Percentiles rank a stretch among this genome's conserved stretches.
Evolutionary conservation across 2,113 vertebrate genomes (phyloP).

Genomic region (Poeciliopsis prolifica): DNA sequence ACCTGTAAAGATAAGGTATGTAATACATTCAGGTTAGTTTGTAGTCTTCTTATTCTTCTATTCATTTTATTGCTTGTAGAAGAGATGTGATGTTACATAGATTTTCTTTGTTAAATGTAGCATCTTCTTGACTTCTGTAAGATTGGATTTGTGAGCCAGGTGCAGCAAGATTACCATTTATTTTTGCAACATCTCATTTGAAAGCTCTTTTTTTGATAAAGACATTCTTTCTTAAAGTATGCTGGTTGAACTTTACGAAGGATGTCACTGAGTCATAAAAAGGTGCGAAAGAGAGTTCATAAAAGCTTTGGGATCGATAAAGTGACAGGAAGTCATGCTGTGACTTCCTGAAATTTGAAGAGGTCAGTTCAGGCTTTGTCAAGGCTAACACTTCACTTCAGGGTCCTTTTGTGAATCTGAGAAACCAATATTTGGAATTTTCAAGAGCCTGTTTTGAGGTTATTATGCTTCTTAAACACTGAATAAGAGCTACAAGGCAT

Average conservation of each 20-base stretch:
- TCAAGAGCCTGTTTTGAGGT: neutral
- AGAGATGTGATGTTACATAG: neutral
- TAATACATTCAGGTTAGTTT: too few relatives aligned
- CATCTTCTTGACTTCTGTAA: neutral
- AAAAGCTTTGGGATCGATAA: conserved; percentile 1
- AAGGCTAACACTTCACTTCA: neutral
- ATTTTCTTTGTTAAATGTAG: neutral
- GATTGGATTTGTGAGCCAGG: too few relatives aligned
- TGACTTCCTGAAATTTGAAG: too few relatives aligned
- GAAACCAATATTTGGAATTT: neutral
- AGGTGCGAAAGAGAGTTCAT: neutral
- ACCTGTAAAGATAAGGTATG: too few relatives aligned
- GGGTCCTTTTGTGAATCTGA: neutral
- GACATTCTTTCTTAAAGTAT: neutral
- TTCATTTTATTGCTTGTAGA: too few relatives aligned
- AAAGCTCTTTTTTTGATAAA: neutral
- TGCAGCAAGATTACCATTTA: too few relatives aligned
- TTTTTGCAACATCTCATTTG: neutral
- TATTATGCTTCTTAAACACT: neutral
- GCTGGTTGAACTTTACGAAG: neutral
- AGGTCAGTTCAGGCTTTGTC: neutral
- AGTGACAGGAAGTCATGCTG: neutral
- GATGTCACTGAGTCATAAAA: neutral
- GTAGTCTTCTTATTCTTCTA: too few relatives aligned
- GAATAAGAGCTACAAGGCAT: neutral